Base-by-base conservation (phyloP, 2,113 vertebrate species). In the Pollachius pollachius region DNA sequence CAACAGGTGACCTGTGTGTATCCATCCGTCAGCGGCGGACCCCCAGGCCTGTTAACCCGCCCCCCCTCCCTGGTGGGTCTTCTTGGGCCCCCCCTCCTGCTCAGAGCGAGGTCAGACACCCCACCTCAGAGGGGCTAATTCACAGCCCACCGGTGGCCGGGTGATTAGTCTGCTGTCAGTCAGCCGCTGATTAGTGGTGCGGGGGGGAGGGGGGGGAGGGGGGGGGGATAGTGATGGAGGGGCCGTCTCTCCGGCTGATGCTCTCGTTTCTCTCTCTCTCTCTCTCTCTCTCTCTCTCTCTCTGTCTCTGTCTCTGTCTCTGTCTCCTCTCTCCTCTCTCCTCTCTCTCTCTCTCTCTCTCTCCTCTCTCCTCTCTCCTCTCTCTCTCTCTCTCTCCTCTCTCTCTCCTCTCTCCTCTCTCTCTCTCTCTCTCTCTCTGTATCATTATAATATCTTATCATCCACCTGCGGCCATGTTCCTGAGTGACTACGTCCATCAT, bases 131-230 rank as follows among this genome's bases (percentile, higher is more conserved):
- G 65, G 12, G 19, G 81, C 81, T 89, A 74, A 86, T 89, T 89
- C 83, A 83, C 84, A 85, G 77, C 72, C 74, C 23, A 70, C 41
- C 19, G 65, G 75, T 77, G 68, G 78, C 70, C 65, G 16, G 66
- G 67, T 85, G 83, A 91, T 92, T 86, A 89, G 84, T 81, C 76
- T 75, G 73, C 88, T 88, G 88, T 87, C 88, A 80, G 72, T 89
- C 88, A 80, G 68, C 74, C 74, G 70, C 77, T 89, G 89, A 91
- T 91, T 89, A 90, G 82, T 85, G 89, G 81, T 84, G 77, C 13
- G 0, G 59, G 75, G 84, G 70, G 69, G 37, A 3, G 37, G 37
- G 11, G 37, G 37, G 1, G 37, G 2, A 41, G 37, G 34, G 8
- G 34, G 34, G 34, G 34, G 4, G 34, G 34, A 37, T 3, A 7